Evolutionary conservation across 30 jellyfish, hydroid and myxozoan species (phyloP).

Genomic region (Catostylus mosaicus): DNA sequence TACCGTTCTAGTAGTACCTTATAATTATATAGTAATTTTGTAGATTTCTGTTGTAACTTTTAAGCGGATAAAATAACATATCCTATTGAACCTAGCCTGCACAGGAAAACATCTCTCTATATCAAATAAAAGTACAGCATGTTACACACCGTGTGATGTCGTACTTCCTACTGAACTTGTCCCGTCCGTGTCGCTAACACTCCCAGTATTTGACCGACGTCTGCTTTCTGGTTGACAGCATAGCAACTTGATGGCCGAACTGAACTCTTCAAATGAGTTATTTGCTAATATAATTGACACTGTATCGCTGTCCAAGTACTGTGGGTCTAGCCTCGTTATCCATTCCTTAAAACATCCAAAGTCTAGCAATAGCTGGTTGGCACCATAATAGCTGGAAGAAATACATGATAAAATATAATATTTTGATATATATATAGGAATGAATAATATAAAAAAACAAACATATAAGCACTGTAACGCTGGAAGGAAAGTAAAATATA

Average conservation of each 20-base stretch:
- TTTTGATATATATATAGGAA: no score
- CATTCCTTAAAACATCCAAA: slow-evolving; percentile 35
- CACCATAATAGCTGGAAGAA: slow-evolving; percentile 56
- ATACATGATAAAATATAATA: no score
- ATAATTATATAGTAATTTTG: no score
- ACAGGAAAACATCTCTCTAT: background rate
- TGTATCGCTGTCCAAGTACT: slow-evolving; percentile 29
- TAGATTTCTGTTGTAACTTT: background rate
- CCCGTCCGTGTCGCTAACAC: slow-evolving; percentile 25
- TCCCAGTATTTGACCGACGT: slow-evolving; percentile 24
- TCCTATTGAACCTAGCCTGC: background rate
- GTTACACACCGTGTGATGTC: slow-evolving; percentile 47
- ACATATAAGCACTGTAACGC: no score
- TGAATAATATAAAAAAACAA: no score
- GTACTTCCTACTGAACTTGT: slow-evolving; percentile 45
- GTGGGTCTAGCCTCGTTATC: slow-evolving; percentile 33
- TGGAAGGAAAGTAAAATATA: no score
- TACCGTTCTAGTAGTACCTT: background rate
- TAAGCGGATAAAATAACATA: background rate
- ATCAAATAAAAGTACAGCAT: background rate
- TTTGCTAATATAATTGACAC: slow-evolving; percentile 17
- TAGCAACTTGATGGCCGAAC: slow-evolving; percentile 46
- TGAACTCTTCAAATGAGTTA: slow-evolving; percentile 29
- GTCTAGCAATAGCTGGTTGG: slow-evolving; percentile 56
- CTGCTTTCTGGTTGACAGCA: slow-evolving; percentile 69